phyloP scores from a whole-genome alignment of 2,113 vertebrate genomes.

The Procavia capensis region DNA sequence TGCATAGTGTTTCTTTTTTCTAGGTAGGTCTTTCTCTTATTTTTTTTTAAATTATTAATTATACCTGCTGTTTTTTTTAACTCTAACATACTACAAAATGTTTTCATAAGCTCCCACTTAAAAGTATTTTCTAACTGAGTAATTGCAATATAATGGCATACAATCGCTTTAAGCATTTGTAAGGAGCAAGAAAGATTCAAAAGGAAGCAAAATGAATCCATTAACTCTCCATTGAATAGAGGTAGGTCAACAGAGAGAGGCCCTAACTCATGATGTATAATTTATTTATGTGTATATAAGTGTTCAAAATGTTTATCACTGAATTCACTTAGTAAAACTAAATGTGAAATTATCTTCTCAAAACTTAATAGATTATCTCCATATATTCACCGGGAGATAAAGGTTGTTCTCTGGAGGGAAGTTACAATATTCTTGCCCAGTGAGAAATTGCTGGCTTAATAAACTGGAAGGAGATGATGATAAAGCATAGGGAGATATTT shows the following conservation, averaged over 20 bases:
- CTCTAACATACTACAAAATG: constrained; percentile 42
- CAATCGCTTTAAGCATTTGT: constrained; percentile 53
- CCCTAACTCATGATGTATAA: background rate
- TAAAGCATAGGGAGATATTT: background rate
- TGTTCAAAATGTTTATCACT: constrained; percentile 16
- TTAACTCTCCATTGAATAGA: constrained; percentile 46
- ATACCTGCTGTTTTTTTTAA: background rate
- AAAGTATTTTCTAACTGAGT: constrained; percentile 69
- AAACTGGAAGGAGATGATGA: background rate
- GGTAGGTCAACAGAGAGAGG: constrained; percentile 26
- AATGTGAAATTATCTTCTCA: background rate
- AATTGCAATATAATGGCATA: constrained; percentile 65
- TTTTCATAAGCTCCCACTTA: constrained; percentile 54
- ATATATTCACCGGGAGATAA: background rate
- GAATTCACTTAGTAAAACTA: constrained; percentile 4
- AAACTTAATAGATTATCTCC: background rate
- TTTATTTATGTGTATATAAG: background rate
- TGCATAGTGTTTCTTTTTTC: constrained; percentile 10
- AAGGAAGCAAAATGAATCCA: constrained; percentile 52
- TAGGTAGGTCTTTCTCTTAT: background rate
- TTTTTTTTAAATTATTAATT: background rate
- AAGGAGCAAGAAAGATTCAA: constrained; percentile 57
- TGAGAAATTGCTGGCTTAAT: background rate
- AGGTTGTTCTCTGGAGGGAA: background rate
- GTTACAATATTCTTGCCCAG: background rate